A percentile compares a stretch with the other conserved stretches of the same genome.
phyloP scores from a whole-genome alignment of 2,113 vertebrate species.

The Psittacara wagleri region DNA sequence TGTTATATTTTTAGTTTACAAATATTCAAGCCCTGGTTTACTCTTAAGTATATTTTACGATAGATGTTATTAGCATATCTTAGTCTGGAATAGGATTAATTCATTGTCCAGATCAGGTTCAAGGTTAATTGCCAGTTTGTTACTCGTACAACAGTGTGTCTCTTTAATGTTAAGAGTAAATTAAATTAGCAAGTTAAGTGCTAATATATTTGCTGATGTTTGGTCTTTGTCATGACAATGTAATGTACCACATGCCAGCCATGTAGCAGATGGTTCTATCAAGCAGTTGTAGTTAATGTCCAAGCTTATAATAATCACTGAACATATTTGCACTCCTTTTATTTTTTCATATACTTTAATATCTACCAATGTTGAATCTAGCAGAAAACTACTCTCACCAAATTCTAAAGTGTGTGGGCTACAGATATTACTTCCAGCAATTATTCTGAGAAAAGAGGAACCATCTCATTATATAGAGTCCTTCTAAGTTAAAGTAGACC shows the following conservation, averaged over 20 bases:
- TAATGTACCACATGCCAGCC: neutral
- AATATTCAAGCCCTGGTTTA: neutral
- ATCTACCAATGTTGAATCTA: neutral
- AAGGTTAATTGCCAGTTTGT: neutral
- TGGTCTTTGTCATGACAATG: neutral
- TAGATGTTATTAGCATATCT: neutral
- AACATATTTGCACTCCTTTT: neutral
- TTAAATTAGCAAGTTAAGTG: neutral
- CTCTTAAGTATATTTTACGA: neutral
- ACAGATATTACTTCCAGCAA: neutral
- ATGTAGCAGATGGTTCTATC: neutral
- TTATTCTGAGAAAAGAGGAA: neutral
- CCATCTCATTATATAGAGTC: neutral
- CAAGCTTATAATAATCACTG: neutral
- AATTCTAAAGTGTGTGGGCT: neutral
- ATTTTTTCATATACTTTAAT: neutral
- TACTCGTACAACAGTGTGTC: neutral
- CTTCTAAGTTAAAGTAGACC: neutral
- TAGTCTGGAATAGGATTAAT: neutral
- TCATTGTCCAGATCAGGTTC: neutral
- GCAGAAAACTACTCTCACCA: neutral
- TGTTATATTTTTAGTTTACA: conserved; percentile 40
- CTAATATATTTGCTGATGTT: neutral
- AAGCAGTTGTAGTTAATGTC: neutral
- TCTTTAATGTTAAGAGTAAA: neutral